These are phyloP conservation scores for Oxyscelio sp. DNA, from an alignment of 2,888 invertebrate genomes.

Conservation along the genomic window DNA sequence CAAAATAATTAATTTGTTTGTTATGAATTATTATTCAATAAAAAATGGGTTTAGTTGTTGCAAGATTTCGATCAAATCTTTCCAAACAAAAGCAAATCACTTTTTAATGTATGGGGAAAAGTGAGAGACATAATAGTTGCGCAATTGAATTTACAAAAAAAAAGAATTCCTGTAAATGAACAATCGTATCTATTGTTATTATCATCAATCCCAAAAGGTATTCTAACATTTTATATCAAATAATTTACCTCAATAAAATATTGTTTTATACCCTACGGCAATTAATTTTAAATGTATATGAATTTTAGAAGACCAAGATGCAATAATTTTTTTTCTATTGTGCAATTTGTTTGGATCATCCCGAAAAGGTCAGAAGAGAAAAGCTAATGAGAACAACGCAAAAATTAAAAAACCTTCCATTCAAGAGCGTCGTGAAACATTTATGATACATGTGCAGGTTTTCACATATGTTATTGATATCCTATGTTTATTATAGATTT, in stretches of 20 bases:
- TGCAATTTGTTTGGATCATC: constrained; percentile 25
- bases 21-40: too few relatives aligned
- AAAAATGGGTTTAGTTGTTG: too few relatives aligned
- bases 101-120: constrained; percentile 17
- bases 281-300: too few relatives aligned
- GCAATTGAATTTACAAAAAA: constrained; percentile 4
- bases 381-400: constrained; percentile 10
- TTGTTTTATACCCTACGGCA: too few relatives aligned
- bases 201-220: too few relatives aligned
- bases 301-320: too few relatives aligned
- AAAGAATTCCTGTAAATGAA: too few relatives aligned
- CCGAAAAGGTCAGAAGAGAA: constrained; percentile 22
- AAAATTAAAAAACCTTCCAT: constrained; percentile 21
- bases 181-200: too few relatives aligned
- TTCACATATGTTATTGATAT: constrained; percentile 6
- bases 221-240: too few relatives aligned
- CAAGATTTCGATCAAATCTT: constrained; percentile 22
- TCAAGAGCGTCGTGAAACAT: constrained; percentile 25
- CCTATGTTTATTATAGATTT: background rate
- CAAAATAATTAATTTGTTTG: too few relatives aligned
- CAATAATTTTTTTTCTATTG: too few relatives aligned
- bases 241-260: too few relatives aligned
- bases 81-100: background rate
- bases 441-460: constrained; percentile 25
- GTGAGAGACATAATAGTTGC: constrained; percentile 6